Conservation (phyloP, 2,113 vertebrate genomes). For the Hipposideros armiger region DNA sequence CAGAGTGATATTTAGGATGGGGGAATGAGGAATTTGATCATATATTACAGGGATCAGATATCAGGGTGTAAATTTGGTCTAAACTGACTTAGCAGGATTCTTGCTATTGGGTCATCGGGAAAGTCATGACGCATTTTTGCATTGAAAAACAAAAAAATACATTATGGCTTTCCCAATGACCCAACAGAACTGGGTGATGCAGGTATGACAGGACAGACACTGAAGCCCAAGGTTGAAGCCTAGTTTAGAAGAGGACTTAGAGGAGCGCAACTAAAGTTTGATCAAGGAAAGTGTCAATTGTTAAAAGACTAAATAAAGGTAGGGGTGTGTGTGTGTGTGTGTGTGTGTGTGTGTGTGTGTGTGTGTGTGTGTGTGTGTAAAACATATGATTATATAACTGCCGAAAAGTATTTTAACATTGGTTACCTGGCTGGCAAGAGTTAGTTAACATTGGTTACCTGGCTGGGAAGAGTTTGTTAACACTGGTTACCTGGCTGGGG, state of each 20-base stretch:
- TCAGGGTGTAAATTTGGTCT: neutral
- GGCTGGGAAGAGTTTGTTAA: neutral
- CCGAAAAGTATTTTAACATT: neutral
- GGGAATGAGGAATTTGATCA: neutral
- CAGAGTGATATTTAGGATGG: neutral
- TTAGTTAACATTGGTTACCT: neutral
- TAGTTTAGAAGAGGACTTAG: neutral
- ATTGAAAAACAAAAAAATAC: too few relatives aligned
- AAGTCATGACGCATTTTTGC: too few relatives aligned
- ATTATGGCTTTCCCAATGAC: too few relatives aligned
- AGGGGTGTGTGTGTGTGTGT: neutral
- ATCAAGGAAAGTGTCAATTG: neutral
- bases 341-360: too few relatives aligned
- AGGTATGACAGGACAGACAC: neutral
- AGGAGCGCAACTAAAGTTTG: neutral
- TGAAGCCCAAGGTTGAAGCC: neutral
- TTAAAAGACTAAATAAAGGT: neutral
- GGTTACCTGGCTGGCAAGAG: neutral
- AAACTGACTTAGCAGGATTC: neutral
- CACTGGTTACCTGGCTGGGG: neutral
- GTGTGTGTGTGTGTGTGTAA: neutral
- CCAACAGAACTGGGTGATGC: neutral
- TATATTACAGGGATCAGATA: neutral
- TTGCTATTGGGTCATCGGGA: too few relatives aligned
- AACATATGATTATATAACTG: neutral